phyloP scores from a whole-genome alignment of 30 jellyfish, hydroid and myxozoan species.

The Rhopilema esculentum region DNA sequence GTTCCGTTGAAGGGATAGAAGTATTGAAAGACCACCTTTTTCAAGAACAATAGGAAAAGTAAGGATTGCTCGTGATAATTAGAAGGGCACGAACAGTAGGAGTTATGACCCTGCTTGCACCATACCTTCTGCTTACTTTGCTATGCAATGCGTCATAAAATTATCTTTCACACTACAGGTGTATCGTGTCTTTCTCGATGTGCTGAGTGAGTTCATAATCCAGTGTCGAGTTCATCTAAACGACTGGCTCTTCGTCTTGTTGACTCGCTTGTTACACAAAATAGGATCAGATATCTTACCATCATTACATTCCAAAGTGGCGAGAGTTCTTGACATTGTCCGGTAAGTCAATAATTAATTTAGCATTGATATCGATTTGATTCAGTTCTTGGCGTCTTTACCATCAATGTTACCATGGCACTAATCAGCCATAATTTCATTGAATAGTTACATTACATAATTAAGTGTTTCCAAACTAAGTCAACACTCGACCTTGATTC shows the following conservation, averaged over 20 bases:
- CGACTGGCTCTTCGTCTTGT: slow-evolving; percentile 90
- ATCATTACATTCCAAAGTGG: slow-evolving; percentile 88
- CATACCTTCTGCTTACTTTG: not conserved
- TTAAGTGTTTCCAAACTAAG: too few relatives aligned
- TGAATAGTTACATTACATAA: too few relatives aligned
- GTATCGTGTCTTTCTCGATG: slow-evolving; percentile 91
- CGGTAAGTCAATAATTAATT: slow-evolving; percentile 43
- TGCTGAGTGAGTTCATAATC: slow-evolving; percentile 92
- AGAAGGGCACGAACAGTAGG: too few relatives aligned
- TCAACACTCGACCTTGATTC: too few relatives aligned
- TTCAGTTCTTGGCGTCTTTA: not conserved
- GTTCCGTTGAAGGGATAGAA: too few relatives aligned
- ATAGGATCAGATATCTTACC: slow-evolving; percentile 90
- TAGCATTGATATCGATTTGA: not conserved
- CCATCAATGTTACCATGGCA: too few relatives aligned
- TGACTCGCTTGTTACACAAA: slow-evolving; percentile 91
- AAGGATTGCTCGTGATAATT: too few relatives aligned
- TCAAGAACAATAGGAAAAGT: too few relatives aligned
- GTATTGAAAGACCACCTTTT: too few relatives aligned
- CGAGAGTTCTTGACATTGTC: slow-evolving; percentile 94
- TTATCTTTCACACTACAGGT: slow-evolving; percentile 40
- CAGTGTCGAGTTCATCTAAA: slow-evolving; percentile 81
- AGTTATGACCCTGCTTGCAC: not conserved
- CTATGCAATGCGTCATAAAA: not conserved
- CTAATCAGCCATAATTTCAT: too few relatives aligned